Evolutionary conservation across 2,888 invertebrate genomes (phyloP).

Genomic region (Electrophaes corylata): DNA sequence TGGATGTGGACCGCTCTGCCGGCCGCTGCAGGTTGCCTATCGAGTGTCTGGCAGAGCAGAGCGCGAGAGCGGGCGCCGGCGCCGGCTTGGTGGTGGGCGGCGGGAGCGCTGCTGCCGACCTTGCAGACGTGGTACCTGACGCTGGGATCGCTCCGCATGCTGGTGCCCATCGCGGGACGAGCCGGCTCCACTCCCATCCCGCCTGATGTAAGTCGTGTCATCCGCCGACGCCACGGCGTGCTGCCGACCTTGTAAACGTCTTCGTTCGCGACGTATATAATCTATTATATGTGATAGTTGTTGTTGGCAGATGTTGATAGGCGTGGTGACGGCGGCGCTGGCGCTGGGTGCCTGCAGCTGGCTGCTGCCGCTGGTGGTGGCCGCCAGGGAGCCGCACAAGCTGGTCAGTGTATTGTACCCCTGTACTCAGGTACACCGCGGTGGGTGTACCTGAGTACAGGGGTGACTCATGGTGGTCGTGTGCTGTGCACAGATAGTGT

Average conservation of each 20-base stretch:
- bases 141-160: conserved; percentile 88
- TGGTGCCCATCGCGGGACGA: conserved; percentile 93
- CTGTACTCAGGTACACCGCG: too few species aligned
- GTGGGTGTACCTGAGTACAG: too few species aligned
- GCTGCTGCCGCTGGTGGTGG: conserved; percentile 62
- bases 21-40: conserved; percentile 63
- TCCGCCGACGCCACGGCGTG: too few species aligned
- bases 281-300: too few species aligned
- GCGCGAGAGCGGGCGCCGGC: conserved; percentile 77
- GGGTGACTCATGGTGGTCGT: not conserved
- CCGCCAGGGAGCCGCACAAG: conserved; percentile 43
- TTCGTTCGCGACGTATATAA: too few species aligned
- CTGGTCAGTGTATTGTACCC: conserved; percentile 3
- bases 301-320: conserved; percentile 55
- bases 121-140: conserved; percentile 88
- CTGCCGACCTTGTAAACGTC: too few species aligned
- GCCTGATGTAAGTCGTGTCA: conserved; percentile 87
- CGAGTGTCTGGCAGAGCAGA: conserved; percentile 37
- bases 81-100: conserved; percentile 85
- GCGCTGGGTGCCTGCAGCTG: conserved; percentile 67
- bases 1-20: conserved; percentile 87
- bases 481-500: conserved; percentile 10
- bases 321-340: conserved; percentile 62
- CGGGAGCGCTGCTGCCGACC: conserved; percentile 79
- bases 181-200: conserved; percentile 87